Evolutionary conservation across 1,140 invertebrate genomes (phyloP).

Genomic region (Acyrthosiphon pisum): DNA sequence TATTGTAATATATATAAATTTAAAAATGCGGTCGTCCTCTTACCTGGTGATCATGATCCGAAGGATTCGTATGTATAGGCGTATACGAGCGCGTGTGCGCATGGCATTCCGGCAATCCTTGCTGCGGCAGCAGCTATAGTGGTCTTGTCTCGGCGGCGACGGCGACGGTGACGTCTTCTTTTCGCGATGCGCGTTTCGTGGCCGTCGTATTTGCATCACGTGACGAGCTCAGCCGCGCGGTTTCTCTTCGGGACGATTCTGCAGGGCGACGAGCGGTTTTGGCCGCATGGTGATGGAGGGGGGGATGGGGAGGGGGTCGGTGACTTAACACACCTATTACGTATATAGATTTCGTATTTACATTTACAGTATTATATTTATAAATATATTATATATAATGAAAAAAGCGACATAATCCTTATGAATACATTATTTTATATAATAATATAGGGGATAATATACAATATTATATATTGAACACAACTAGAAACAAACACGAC

Average conservation of each 20-base stretch:
- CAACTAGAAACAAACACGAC: constrained; percentile 47
- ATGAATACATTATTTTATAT: constrained; percentile 16
- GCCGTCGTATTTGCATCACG: not conserved
- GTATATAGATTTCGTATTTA: constrained; percentile 51
- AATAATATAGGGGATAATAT: constrained; percentile 15
- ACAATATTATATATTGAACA: constrained; percentile 26
- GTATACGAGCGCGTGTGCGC: not conserved
- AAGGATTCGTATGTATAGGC: not conserved
- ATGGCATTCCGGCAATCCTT: constrained; percentile 45
- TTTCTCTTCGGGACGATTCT: not conserved
- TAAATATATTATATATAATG: constrained; percentile 32
- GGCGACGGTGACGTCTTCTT: constrained; percentile 52
- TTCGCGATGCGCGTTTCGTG: not conserved
- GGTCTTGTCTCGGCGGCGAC: not conserved
- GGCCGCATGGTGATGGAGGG: not conserved
- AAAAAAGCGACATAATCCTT: constrained; percentile 43
- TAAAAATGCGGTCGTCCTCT: constrained; percentile 34
- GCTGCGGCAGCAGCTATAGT: not conserved
- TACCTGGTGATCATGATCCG: constrained; percentile 34
- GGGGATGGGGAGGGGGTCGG: not conserved
- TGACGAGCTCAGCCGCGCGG: not conserved
- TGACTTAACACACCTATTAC: constrained; percentile 12
- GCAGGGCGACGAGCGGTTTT: not conserved
- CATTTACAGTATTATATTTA: constrained; percentile 17
- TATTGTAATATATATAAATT: constrained; percentile 4